Evolutionary conservation across 2,797 vertebrate species (phyloP).

Genomic region (Prionace glauca): DNA sequence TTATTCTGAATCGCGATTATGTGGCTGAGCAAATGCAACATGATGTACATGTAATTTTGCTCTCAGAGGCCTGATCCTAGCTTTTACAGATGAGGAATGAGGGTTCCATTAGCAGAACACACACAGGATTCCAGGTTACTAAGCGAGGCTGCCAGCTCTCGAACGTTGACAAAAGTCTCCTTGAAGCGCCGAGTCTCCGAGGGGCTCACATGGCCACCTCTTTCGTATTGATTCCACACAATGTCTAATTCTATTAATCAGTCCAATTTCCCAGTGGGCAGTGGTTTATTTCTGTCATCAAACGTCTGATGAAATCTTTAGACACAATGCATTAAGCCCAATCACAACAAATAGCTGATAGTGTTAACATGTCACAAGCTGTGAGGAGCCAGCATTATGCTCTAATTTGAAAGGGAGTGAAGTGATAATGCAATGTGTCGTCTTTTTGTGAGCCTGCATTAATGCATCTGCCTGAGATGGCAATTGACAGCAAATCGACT

Average conservation of each 20-base stretch:
- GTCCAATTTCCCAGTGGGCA: constrained; percentile 78
- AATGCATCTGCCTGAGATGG: constrained; percentile 75
- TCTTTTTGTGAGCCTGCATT: constrained; percentile 88
- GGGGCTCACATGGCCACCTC: constrained; percentile 52
- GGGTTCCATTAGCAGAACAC: constrained; percentile 34
- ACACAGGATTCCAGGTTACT: neutral
- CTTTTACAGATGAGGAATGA: constrained; percentile 18
- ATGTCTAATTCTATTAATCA: constrained; percentile 72
- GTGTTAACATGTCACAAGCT: constrained; percentile 80
- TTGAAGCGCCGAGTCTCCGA: constrained; percentile 48
- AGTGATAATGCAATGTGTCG: constrained; percentile 74
- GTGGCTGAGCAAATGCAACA: neutral
- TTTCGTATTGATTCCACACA: constrained; percentile 60
- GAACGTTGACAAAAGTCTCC: constrained; percentile 40
- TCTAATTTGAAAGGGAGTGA: constrained; percentile 86
- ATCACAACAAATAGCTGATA: constrained; percentile 71
- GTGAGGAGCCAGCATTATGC: constrained; percentile 70
- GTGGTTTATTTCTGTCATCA: constrained; percentile 82
- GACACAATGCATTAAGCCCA: constrained; percentile 71
- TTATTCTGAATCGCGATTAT: neutral
- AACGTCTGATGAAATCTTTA: constrained; percentile 83
- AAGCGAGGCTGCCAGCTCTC: constrained; percentile 38
- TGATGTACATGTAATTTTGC: neutral
- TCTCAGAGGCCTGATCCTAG: constrained; percentile 14
- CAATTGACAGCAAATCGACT: constrained; percentile 82